These are phyloP conservation scores for Alectoris magna DNA, from an alignment of 2,797 vertebrate genomes.

Conservation along the genomic window DNA sequence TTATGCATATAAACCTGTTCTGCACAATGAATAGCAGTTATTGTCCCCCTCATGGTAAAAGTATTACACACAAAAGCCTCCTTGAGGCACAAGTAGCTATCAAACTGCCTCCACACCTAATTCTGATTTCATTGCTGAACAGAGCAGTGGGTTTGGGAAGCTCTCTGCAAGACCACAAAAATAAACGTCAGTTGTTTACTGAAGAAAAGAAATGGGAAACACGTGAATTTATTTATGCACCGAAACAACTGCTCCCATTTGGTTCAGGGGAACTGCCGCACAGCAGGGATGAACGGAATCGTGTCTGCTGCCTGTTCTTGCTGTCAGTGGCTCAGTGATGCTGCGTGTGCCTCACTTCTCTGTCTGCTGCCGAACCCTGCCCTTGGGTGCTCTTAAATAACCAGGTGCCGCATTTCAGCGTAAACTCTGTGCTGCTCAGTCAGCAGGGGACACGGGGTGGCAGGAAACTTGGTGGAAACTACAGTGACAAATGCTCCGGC, in stretches of 20 bases:
- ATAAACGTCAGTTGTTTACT: background rate
- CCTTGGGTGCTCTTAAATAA: background rate
- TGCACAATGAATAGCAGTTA: slow-evolving; percentile 14
- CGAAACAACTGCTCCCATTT: background rate
- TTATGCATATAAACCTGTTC: background rate
- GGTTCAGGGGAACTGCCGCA: background rate
- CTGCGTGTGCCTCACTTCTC: background rate
- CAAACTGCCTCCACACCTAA: slow-evolving; percentile 3
- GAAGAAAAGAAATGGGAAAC: background rate
- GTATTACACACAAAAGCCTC: slow-evolving; percentile 17
- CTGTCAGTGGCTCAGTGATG: background rate
- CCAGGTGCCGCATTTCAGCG: fast-evolving
- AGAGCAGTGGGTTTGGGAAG: background rate
- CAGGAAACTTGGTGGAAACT: slow-evolving; percentile 26
- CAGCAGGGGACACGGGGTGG: background rate
- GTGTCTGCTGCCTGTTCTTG: background rate
- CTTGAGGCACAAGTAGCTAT: background rate
- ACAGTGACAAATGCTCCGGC: slow-evolving; percentile 61
- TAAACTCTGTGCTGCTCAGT: background rate
- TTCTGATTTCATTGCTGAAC: slow-evolving; percentile 30
- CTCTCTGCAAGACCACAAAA: background rate
- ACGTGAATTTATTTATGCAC: background rate
- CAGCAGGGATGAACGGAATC: background rate
- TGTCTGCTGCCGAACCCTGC: background rate
- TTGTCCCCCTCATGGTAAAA: slow-evolving; percentile 43